Conservation (phyloP, 2,888 invertebrate species). For the Branchipolynoe longqiensis region DNA sequence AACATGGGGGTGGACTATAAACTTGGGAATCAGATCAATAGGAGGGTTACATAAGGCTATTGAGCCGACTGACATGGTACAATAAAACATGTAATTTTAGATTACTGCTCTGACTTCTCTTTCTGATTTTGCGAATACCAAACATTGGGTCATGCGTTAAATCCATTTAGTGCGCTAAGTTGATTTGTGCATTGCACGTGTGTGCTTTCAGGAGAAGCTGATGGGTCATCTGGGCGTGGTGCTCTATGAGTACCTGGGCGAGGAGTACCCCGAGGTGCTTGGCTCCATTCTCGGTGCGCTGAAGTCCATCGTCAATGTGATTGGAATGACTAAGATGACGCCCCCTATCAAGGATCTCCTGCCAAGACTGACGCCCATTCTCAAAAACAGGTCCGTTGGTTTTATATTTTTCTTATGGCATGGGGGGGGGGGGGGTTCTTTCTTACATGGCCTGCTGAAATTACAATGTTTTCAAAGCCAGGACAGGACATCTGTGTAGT, state of each 20-base stretch:
- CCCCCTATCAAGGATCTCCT: slow-evolving; percentile 99
- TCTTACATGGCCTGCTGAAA: neutral
- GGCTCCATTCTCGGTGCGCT: slow-evolving; percentile 98
- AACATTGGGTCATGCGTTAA: too few relatives aligned
- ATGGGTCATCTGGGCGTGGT: slow-evolving; percentile 99
- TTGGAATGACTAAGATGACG: slow-evolving; percentile 99
- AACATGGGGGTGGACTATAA: too few relatives aligned
- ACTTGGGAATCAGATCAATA: too few relatives aligned
- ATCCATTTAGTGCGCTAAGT: too few relatives aligned
- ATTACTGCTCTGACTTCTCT: too few relatives aligned
- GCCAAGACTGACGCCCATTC: slow-evolving; percentile 97
- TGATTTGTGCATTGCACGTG: too few relatives aligned
- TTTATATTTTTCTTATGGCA: neutral
- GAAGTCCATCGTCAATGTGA: slow-evolving; percentile 99
- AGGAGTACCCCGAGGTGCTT: slow-evolving; percentile 99
- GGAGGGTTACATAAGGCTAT: too few relatives aligned
- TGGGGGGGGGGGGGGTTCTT: neutral
- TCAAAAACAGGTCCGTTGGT: slow-evolving; percentile 92
- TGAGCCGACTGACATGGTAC: too few relatives aligned
- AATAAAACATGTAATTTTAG: too few relatives aligned
- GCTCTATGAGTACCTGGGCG: slow-evolving; percentile 98
- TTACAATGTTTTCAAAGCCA: too few relatives aligned
- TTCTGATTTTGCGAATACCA: too few relatives aligned
- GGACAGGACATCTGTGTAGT: too few relatives aligned
- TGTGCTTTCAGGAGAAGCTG: slow-evolving; percentile 90